A percentile compares a stretch with the other conserved stretches of the same genome.
phyloP scores from a whole-genome alignment of 2,888 invertebrate genomes.

The Hecatera dysodea region DNA sequence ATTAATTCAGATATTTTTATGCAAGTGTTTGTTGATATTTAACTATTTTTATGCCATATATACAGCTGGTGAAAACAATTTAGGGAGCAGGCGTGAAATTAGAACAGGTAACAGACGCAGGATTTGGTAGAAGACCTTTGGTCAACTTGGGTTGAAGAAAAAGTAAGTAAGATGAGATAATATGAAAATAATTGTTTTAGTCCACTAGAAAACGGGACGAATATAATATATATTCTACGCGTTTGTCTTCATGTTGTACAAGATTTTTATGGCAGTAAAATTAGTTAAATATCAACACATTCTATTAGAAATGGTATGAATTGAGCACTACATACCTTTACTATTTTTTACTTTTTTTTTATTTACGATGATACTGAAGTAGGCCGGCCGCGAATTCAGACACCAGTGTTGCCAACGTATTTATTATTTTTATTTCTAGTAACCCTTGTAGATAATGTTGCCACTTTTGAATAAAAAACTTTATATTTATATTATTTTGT shows the following conservation, averaged over 20 bases:
- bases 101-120: too few relatives aligned
- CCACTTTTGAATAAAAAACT: neutral
- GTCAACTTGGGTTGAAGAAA: neutral
- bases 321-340: slow-evolving; percentile 48
- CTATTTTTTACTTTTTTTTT: slow-evolving; percentile 42
- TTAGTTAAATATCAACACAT: slow-evolving; percentile 34
- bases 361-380: slow-evolving; percentile 29
- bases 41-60: slow-evolving; percentile 17
- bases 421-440: slow-evolving; percentile 7
- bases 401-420: slow-evolving; percentile 30
- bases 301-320: slow-evolving; percentile 46
- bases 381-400: slow-evolving; percentile 61
- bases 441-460: slow-evolving; percentile 15
- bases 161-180: neutral
- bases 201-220: neutral
- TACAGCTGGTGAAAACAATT: neutral
- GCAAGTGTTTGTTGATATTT: slow-evolving; percentile 47
- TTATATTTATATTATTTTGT: slow-evolving; percentile 20
- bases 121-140: neutral
- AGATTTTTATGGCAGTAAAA: neutral
- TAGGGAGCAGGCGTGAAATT: neutral
- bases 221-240: neutral
- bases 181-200: neutral
- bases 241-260: neutral
- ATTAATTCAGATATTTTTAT: slow-evolving; percentile 46